Conservation (phyloP, 2,888 invertebrate species). For the Lomographa bimaculata region DNA sequence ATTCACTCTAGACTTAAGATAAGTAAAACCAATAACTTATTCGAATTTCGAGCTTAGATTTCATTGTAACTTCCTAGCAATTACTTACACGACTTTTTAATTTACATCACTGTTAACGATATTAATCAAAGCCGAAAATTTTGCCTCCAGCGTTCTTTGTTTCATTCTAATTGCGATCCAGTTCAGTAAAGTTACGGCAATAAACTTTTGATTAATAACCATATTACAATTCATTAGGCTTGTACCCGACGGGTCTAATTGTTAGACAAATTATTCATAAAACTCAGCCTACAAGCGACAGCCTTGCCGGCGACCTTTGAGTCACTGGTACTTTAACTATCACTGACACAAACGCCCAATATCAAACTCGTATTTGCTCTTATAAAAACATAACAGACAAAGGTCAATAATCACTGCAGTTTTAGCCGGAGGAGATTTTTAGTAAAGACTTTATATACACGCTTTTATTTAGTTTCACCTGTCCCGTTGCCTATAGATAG, state of each 20-base stretch:
- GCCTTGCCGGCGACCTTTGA: constrained; percentile 63
- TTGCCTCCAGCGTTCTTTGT: constrained; percentile 3
- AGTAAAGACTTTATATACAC: too few relatives aligned
- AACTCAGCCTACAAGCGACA: constrained; percentile 24
- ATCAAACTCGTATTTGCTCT: constrained; percentile 21
- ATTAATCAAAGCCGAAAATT: constrained; percentile 2
- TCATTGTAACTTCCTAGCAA: too few relatives aligned
- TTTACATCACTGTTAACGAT: too few relatives aligned
- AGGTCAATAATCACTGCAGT: too few relatives aligned
- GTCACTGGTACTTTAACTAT: constrained; percentile 56
- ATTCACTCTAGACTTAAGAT: too few relatives aligned
- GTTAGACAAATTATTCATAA: constrained; percentile 16
- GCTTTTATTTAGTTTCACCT: too few relatives aligned
- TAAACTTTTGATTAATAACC: constrained; percentile 11
- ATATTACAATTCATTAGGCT: constrained; percentile 15
- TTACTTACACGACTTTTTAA: too few relatives aligned
- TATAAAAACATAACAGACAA: constrained; percentile 8
- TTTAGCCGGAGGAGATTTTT: too few relatives aligned
- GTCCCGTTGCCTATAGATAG: too few relatives aligned
- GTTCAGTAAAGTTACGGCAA: constrained; percentile 4
- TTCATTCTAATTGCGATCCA: constrained; percentile 7
- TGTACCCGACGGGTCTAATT: constrained; percentile 10
- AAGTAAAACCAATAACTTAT: too few relatives aligned
- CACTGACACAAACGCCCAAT: constrained; percentile 43
- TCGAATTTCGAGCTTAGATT: too few relatives aligned